Percentiles rank a stretch among this genome's conserved stretches.
Conservation (phyloP, 1,140 invertebrate species). For the Brachionus paranguensis region DNA sequence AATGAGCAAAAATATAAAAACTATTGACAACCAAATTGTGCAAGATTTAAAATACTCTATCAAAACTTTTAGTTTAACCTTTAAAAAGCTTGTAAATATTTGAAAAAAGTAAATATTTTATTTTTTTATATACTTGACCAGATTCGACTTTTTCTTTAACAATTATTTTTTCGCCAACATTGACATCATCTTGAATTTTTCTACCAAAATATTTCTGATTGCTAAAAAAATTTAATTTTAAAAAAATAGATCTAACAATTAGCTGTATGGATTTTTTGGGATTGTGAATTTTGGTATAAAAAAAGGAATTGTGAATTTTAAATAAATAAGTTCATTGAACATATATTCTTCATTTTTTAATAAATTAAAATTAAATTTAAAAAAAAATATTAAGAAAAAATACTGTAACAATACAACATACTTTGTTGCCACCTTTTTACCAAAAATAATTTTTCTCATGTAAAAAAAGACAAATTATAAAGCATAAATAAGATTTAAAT, state of each 20-base stretch:
- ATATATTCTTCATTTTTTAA: no score
- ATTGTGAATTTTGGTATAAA: no score
- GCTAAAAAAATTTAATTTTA: not conserved
- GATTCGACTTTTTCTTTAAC: constrained; percentile 38
- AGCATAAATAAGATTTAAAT: no score
- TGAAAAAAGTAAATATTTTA: no score
- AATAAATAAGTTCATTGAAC: no score
- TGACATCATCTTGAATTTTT: not conserved
- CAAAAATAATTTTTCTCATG: no score
- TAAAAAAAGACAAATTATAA: no score
- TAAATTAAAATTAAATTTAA: no score
- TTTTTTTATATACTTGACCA: not conserved
- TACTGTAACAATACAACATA: no score
- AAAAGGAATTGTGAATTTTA: no score
- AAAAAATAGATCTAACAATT: not conserved
- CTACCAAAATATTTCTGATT: not conserved
- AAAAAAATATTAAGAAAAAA: no score
- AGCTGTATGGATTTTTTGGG: not conserved
- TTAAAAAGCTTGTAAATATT: not conserved
- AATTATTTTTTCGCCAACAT: constrained; percentile 9
- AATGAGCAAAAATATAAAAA: not conserved
- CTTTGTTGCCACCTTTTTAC: no score
- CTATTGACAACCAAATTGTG: not conserved
- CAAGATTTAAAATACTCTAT: constrained; percentile 32
- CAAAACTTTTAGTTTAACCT: constrained; percentile 15